Conservation (phyloP, 2,113 vertebrate species). For the Tyrannus savana region DNA sequence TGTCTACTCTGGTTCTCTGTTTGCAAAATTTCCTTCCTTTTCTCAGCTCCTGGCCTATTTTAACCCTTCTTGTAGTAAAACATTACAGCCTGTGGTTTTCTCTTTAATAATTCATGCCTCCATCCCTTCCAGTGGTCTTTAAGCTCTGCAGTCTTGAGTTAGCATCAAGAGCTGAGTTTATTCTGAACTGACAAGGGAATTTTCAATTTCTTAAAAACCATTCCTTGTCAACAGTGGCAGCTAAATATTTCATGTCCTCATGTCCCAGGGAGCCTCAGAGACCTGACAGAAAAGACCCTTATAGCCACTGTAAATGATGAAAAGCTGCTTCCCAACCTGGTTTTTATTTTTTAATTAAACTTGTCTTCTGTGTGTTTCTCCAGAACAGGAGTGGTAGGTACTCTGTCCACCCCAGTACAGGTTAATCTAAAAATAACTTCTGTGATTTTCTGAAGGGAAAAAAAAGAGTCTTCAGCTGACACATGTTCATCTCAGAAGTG, state of each 20-base stretch:
- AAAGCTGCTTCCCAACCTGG: slow-evolving; percentile 65
- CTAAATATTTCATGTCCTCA: slow-evolving; percentile 89
- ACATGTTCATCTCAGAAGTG: not conserved
- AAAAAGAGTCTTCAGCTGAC: not conserved
- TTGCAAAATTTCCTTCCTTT: not conserved
- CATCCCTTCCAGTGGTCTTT: slow-evolving; percentile 23
- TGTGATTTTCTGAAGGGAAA: not conserved
- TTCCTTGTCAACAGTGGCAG: slow-evolving; percentile 84
- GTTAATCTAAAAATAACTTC: not conserved
- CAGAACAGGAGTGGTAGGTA: not conserved
- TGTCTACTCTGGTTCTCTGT: not conserved
- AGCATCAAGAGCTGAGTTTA: slow-evolving; percentile 77
- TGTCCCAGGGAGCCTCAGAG: slow-evolving; percentile 76
- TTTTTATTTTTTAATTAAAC: not conserved
- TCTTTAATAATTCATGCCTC: slow-evolving; percentile 58
- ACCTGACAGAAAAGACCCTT: slow-evolving; percentile 76
- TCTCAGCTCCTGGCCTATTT: not conserved
- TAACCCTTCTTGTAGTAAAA: slow-evolving; percentile 49
- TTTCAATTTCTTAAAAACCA: slow-evolving; percentile 87
- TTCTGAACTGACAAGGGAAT: slow-evolving; percentile 78
- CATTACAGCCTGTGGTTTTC: slow-evolving; percentile 31
- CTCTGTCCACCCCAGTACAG: not conserved
- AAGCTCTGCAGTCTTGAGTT: slow-evolving; percentile 42
- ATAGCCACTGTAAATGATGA: slow-evolving; percentile 75
- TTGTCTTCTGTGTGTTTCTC: not conserved